phyloP scores from a whole-genome alignment of 2,113 vertebrate species.

The Aegypius monachus region DNA sequence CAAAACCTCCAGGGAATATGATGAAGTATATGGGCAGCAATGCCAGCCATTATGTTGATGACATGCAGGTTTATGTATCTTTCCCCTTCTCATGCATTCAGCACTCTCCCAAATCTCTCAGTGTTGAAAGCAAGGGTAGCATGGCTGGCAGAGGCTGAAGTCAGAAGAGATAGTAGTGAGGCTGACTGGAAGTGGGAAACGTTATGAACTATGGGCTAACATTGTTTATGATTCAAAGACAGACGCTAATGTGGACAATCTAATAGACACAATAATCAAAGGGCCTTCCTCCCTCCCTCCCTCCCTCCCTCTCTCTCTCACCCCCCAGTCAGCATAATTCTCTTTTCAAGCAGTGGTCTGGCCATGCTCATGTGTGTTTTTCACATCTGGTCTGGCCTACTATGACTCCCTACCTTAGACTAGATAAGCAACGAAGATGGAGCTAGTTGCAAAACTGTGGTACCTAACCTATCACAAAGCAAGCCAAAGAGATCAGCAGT shows the following conservation, averaged over 20 bases:
- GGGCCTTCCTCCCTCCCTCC: not conserved
- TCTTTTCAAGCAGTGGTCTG: not conserved
- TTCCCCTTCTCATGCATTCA: not conserved
- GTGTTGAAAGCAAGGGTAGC: not conserved
- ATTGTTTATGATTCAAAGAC: not conserved
- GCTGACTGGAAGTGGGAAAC: not conserved
- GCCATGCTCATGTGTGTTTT: not conserved
- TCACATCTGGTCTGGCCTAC: not conserved
- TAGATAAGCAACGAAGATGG: not conserved
- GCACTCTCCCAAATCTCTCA: not conserved
- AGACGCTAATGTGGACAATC: not conserved
- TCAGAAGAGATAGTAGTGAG: not conserved
- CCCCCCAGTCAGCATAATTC: not conserved
- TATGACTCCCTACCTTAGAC: not conserved
- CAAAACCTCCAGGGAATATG: not conserved
- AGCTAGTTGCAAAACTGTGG: not conserved
- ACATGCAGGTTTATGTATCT: not conserved
- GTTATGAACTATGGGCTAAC: not conserved
- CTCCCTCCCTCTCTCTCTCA: too few species aligned
- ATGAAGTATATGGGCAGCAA: not conserved
- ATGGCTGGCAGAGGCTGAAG: not conserved
- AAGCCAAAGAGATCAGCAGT: not conserved
- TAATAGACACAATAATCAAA: not conserved
- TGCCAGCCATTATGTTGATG: not conserved
- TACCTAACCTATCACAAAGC: not conserved